These are phyloP conservation scores for Drosophila persimilis DNA, from an alignment of 1,140 invertebrate genomes.

Conservation along the genomic window DNA sequence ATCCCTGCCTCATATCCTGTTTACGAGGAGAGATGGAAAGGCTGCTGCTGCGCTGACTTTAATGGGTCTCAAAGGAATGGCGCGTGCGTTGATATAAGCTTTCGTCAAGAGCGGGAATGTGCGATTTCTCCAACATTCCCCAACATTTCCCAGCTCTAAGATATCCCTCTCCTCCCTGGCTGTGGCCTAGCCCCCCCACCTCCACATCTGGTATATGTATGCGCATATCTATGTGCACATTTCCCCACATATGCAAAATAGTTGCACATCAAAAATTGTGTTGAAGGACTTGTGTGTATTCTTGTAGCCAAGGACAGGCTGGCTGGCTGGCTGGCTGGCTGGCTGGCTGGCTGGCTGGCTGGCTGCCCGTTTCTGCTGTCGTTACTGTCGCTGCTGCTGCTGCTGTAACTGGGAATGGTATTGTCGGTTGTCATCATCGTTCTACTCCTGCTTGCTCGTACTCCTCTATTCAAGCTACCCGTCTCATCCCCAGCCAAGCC, in stretches of 20 bases:
- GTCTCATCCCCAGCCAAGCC: slow-evolving; percentile 38
- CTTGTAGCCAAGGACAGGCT: slow-evolving; percentile 31
- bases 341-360: too few species aligned
- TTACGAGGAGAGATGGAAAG: slow-evolving; percentile 52
- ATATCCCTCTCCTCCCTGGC: not conserved
- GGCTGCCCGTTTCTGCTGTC: slow-evolving; percentile 35
- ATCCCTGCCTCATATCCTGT: slow-evolving; percentile 55
- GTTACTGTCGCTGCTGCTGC: slow-evolving; percentile 24
- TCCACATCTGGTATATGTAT: not conserved
- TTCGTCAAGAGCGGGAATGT: slow-evolving; percentile 36
- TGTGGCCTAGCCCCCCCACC: not conserved
- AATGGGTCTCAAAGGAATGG: slow-evolving; percentile 48
- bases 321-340: too few species aligned
- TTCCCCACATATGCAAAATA: slow-evolving; percentile 66
- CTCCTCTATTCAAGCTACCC: not conserved
- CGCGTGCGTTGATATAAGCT: slow-evolving; percentile 39
- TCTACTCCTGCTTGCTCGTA: slow-evolving; percentile 10
- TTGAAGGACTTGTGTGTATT: slow-evolving; percentile 45
- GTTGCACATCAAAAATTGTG: slow-evolving; percentile 66
- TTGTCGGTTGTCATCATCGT: slow-evolving; percentile 43
- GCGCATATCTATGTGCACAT: not conserved
- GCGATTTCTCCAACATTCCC: slow-evolving; percentile 3
- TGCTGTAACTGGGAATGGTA: slow-evolving; percentile 9
- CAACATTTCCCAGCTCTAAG: slow-evolving; percentile 1
- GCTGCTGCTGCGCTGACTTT: slow-evolving; percentile 37